Evolutionary conservation across 2,888 invertebrate species (phyloP), one percentile per base, ranked within the genome.

Genomic region (Lydus trimaculatus): DNA sequence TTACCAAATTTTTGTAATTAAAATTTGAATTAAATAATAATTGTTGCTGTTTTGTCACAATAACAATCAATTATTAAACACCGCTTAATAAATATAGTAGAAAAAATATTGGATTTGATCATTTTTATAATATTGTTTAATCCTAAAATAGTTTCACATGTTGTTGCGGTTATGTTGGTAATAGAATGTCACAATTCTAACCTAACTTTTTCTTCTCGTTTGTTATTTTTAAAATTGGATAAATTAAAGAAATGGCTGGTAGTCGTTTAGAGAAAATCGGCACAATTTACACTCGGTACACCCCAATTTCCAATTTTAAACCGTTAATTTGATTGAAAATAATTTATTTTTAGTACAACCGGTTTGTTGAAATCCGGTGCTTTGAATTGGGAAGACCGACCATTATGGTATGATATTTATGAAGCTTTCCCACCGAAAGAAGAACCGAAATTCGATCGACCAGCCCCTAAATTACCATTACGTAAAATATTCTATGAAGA

Each of bases 351-450:
- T 81, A 95, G 97, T 83, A 88, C 92, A 2, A 89, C 90, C 75
- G 95, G 96, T 6, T 87, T 99, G 39, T 82, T 98, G 15, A 89
- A 90, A 69, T 89, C 93, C 25, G 94, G 94, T 61, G 96, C 94
- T 4, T 87, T 97, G 84, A 92, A 90, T 81, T 87, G 90, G 66
- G 91, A 93, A 75, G 96, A 98, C 78, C 89, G 93, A 73, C 99
- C 99, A 0, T 70, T 98, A 11, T 99, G 99, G 99, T 96, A 93
- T 82, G 94, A 96, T 81, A 87, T 99, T 25, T 98, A 97, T 83
- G 90, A 91, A 84, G 91, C 93, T 0, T 97, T 96, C 86, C 98
- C 98, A 8, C 98, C 99, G 1, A 90, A 91, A 74, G 85, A 90
- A 58, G 94, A 95, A 79, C 98, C 98, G 7, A 87, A 88, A 70